These are phyloP conservation scores for Dicerorhinus sumatrensis DNA, from an alignment of 2,113 vertebrate genomes.

Conservation along the genomic window DNA sequence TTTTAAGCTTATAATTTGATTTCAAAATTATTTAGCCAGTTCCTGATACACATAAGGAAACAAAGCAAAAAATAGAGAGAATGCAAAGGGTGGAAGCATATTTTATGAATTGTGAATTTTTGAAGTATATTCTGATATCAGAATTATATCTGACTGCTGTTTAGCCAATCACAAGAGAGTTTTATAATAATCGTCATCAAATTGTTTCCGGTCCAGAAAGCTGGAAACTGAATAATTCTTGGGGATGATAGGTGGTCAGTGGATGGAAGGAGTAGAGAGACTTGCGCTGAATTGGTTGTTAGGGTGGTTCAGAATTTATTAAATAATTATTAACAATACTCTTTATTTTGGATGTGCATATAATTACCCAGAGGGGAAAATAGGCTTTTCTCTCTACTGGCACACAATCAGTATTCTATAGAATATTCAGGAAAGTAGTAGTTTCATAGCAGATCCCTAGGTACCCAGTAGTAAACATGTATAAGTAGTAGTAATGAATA, in stretches of 20 bases:
- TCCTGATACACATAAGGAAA: conserved; percentile 19
- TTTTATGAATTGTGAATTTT: conserved; percentile 41
- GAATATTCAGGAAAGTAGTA: neutral
- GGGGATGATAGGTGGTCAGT: neutral
- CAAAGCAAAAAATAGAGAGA: neutral
- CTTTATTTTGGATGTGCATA: neutral
- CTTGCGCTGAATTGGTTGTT: neutral
- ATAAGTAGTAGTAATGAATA: neutral
- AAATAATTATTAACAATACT: conserved; percentile 19
- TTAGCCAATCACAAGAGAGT: neutral
- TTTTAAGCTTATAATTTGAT: conserved; percentile 41
- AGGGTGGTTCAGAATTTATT: neutral
- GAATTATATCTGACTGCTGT: neutral
- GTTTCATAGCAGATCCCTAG: neutral
- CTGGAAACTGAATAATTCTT: conserved; percentile 15
- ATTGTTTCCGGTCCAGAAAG: neutral
- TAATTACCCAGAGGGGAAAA: neutral
- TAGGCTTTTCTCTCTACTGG: neutral
- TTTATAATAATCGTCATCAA: neutral
- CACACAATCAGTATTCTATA: neutral
- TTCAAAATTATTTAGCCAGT: conserved; percentile 47
- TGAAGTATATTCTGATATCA: neutral
- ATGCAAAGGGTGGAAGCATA: neutral
- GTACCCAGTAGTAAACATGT: neutral
- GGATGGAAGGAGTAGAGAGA: neutral